Evolutionary conservation across 2,797 vertebrate species (phyloP), one percentile per base, ranked within the genome.

Genomic region (Falco cherrug): DNA sequence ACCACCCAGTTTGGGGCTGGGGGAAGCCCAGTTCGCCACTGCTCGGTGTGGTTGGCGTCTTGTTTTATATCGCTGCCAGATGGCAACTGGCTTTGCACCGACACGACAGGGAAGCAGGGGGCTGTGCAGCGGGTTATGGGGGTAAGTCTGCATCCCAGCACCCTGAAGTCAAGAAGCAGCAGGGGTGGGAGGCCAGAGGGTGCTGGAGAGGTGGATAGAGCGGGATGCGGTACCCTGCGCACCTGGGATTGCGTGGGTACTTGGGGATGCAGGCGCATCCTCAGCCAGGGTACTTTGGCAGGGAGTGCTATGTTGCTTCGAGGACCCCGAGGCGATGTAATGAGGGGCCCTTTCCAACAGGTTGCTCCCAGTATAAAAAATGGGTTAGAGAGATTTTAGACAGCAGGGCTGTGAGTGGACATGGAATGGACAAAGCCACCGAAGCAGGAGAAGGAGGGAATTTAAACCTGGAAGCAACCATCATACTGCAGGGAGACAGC

Each of bases 301-400:
- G 7, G 53, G 1, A 2, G 8, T 13, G 21, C 31, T 24, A 16
- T 0, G 14, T 54, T 1, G 15, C 25, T 11, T 11, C 15, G 60
- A 33, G 56, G 56, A 15, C 43, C 31, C 3, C 2, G 1, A 5
- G 53, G 51, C 3, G 43, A 5, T 15, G 31, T 3, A 2, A 8
- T 2, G 1, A 33, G 6, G 12, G 13, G 9, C 13, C 47, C 3
- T 11, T n/a, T 31, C 29, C 41, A 10, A 10, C 26, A 5, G 26
- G 37, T 5, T 6, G 39, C 28, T 80, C 11, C 29, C 20, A 1
- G 16, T 4, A 2, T 5, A 1, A 1, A 59, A 45, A 39, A 33
- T 12, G 29, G 21, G n/a, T 20, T 5, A 2, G 54, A 28, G 43
- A 5, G 48, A 29, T 0, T 1, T 0, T 0, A 41, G 20, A 0